Evolutionary conservation across 2,113 vertebrate genomes (phyloP), one percentile per base, ranked within the genome.

Genomic region (Polyodon spathula): DNA sequence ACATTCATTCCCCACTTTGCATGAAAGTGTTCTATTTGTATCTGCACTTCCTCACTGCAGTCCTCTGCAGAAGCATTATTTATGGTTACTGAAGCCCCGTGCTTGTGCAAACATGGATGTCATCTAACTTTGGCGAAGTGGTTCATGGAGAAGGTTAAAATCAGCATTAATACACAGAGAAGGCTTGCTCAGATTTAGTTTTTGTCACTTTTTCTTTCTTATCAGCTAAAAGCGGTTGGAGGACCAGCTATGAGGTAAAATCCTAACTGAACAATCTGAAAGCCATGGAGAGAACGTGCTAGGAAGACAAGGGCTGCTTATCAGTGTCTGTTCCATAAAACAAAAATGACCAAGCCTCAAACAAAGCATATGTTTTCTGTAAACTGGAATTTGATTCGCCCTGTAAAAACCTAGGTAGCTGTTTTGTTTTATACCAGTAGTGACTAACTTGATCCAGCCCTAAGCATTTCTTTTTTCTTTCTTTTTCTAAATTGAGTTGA

Each of bases 301-400:
- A 85, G 84, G 86, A 81, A 87, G 87, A 86, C 82, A 82, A 84
- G 84, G 15, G 84, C 86, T 79, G 84, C 82, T 88, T 86, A 84
- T 84, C 84, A 84, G 82, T 81, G 81, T 76, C 82, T n/a, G n/a
- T n/a, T 88, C 58, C 17, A 84, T 86, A 87, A 86, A 89, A 87
- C 83, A 90, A 60, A 88, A 89, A 84, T 84, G 65, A 76, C 79
- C 80, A 76, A 82, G 81, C 82, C 81, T 83, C 75, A 73, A 79
- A 78, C 79, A 81, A 85, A 86, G 81, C 90, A 92, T 90, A 92
- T 88, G 87, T 85, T 87, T 82, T 83, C 87, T 88, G 86, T 90
- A 89, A 86, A 85, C 81, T 83, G 77, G 78, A 84, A 87, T 85
- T 79, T 81, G 81, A 84, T 83, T 89, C 79, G 81, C 81, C 79